Conservation (phyloP, 2,888 invertebrate species). For the Melipona beecheii region DNA sequence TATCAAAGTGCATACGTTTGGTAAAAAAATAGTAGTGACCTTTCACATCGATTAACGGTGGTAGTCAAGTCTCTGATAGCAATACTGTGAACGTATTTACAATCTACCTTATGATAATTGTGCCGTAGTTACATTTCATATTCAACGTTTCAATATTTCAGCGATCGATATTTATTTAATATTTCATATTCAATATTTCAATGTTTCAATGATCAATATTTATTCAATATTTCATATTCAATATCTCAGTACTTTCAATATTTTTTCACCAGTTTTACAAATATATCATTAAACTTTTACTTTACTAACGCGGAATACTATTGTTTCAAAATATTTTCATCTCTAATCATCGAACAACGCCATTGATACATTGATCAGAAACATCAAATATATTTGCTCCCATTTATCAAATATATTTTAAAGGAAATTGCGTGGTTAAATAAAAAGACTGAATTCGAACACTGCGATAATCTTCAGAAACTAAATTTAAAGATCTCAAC, state of each 20-base stretch:
- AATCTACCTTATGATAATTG: neutral
- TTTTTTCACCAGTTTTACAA: too few relatives aligned
- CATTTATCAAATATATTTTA: too few relatives aligned
- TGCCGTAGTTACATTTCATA: neutral
- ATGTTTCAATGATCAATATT: too few relatives aligned
- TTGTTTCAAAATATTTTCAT: neutral
- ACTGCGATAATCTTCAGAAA: neutral
- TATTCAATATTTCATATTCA: too few relatives aligned
- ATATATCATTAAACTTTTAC: neutral
- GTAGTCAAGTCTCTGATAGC: neutral
- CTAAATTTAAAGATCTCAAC: neutral
- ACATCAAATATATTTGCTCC: neutral
- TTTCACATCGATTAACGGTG: slow-evolving; percentile 13
- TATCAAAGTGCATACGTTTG: slow-evolving; percentile 18
- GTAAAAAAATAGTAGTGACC: slow-evolving; percentile 24
- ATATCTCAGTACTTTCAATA: too few relatives aligned
- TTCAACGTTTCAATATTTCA: neutral
- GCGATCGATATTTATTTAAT: too few relatives aligned
- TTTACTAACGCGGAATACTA: neutral
- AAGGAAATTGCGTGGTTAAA: neutral
- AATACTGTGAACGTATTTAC: neutral
- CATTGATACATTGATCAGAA: neutral
- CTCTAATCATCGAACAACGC: neutral
- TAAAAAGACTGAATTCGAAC: neutral
- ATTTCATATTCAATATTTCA: too few relatives aligned